Percentiles rank a stretch among this genome's conserved stretches.
Conservation (phyloP, 35 echinoderm and acorn worm genomes). For the Patiria miniata region DNA sequence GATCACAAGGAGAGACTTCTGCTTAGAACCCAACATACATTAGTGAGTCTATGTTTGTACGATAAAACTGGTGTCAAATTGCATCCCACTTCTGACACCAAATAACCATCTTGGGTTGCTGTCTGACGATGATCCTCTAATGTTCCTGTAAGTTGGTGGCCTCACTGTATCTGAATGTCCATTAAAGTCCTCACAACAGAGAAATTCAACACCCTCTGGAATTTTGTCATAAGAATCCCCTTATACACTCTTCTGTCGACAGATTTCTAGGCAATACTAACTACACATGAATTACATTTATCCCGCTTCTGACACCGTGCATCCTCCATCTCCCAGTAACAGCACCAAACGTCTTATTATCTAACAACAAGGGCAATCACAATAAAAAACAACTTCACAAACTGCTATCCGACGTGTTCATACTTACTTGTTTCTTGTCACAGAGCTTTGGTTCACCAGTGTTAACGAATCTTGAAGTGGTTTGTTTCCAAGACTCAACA, state of each 20-base stretch:
- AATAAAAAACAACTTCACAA: too few relatives aligned
- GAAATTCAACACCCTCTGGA: too few relatives aligned
- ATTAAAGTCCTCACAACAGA: too few relatives aligned
- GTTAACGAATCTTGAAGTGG: background rate
- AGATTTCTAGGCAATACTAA: too few relatives aligned
- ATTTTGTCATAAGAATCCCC: too few relatives aligned
- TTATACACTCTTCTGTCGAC: too few relatives aligned
- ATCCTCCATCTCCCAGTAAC: too few relatives aligned
- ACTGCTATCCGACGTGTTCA: too few relatives aligned
- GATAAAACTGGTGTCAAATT: background rate
- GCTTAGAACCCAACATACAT: background rate
- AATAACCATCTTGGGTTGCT: background rate
- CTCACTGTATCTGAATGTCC: too few relatives aligned
- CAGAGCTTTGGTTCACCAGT: background rate
- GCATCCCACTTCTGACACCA: conserved; percentile 9
- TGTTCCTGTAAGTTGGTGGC: too few relatives aligned
- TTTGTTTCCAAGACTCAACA: background rate
- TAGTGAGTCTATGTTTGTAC: background rate
- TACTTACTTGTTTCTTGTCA: conserved; percentile 5
- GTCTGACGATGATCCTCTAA: too few relatives aligned
- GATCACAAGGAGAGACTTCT: background rate
- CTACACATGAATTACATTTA: background rate
- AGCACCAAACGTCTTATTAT: background rate
- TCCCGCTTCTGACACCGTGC: background rate
- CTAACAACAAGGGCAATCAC: too few relatives aligned